Percentiles rank a stretch among this genome's conserved stretches.
Conservation (phyloP, 2,888 invertebrate species). For the Eurois occulta region DNA sequence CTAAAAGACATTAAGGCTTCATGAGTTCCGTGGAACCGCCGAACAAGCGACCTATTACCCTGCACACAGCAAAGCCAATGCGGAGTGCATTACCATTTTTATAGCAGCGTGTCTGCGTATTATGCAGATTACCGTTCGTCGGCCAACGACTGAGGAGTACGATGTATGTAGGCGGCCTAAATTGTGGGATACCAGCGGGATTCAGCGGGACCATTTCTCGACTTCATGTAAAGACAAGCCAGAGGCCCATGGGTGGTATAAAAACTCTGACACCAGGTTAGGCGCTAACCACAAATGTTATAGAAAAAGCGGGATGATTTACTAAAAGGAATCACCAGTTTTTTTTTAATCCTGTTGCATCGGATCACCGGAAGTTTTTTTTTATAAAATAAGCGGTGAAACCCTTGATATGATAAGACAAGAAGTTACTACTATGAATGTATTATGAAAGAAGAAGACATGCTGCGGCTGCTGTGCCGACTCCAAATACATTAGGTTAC, state of each 20-base stretch:
- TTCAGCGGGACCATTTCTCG: slow-evolving; percentile 37
- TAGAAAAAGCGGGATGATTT: not conserved
- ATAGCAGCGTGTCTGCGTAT: slow-evolving; percentile 86
- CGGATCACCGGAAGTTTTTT: not conserved
- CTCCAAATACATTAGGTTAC: not conserved
- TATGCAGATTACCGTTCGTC: slow-evolving; percentile 86
- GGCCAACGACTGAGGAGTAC: slow-evolving; percentile 77
- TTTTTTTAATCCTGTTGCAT: not conserved
- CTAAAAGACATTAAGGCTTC: slow-evolving; percentile 57
- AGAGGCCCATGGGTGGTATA: too few relatives aligned
- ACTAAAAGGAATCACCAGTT: not conserved
- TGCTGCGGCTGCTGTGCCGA: not conserved
- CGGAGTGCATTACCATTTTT: slow-evolving; percentile 87
- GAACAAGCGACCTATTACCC: slow-evolving; percentile 78
- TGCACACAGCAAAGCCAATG: slow-evolving; percentile 73
- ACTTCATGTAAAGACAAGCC: too few relatives aligned
- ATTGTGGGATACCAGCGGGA: slow-evolving; percentile 30
- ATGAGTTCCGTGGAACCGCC: slow-evolving; percentile 54
- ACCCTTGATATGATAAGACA: not conserved
- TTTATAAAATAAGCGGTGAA: not conserved
- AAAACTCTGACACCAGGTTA: too few relatives aligned
- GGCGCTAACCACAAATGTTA: too few relatives aligned
- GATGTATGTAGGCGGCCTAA: slow-evolving; percentile 65
- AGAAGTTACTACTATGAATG: too few relatives aligned
- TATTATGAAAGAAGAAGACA: not conserved